Percentiles rank a stretch among this genome's conserved stretches.
Conservation (phyloP, 2,888 invertebrate species). For the Formica aserva region DNA sequence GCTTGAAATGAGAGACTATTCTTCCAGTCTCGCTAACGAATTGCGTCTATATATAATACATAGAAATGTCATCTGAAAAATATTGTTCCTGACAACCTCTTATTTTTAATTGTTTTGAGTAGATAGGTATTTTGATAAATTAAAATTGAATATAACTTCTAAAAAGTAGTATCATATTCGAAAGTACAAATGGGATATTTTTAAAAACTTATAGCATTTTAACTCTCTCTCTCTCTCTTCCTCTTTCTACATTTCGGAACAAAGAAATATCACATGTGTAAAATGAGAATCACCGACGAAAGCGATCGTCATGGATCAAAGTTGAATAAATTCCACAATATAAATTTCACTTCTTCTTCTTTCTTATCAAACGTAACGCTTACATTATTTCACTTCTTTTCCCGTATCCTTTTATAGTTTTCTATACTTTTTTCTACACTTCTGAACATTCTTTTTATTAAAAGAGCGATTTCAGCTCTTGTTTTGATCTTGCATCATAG, state of each 20-base stretch:
- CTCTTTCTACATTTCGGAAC: no score
- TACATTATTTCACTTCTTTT: background rate
- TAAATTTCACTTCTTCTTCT: background rate
- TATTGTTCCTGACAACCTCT: background rate
- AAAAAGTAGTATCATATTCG: background rate
- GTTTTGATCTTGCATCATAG: no score
- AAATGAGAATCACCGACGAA: conserved; percentile 15
- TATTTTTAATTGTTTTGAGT: background rate
- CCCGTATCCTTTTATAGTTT: no score
- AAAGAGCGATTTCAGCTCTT: no score
- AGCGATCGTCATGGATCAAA: background rate
- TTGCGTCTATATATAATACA: background rate
- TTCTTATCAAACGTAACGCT: background rate
- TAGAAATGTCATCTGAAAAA: conserved; percentile 4
- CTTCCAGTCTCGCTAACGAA: conserved; percentile 14
- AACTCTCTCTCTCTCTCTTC: background rate
- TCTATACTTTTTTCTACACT: no score
- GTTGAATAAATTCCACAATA: conserved; percentile 27
- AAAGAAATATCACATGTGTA: background rate
- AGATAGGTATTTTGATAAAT: background rate
- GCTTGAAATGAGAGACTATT: background rate
- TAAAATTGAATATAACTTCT: background rate
- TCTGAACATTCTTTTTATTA: no score
- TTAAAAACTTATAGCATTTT: background rate
- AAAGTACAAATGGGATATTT: background rate